Conservation (phyloP, 2,113 vertebrate species). For the Poicephalus gulielmi region DNA sequence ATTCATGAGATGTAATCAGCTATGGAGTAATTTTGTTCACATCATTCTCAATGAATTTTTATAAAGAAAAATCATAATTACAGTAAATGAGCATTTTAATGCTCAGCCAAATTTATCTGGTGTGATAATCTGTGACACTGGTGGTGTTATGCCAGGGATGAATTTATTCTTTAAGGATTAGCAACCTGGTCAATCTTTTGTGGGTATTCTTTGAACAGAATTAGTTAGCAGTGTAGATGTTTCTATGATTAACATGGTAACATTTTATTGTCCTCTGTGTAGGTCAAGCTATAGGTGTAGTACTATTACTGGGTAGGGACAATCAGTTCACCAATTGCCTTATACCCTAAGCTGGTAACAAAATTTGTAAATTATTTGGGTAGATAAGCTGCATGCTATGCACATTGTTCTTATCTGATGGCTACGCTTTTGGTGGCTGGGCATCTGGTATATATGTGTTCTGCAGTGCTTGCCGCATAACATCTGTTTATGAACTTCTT, state of each 20-base stretch:
- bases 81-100: not conserved
- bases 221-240: not conserved
- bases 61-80: constrained; percentile 32
- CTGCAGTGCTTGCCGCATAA: not conserved
- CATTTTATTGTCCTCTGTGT: not conserved
- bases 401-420: not conserved
- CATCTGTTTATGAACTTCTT: not conserved
- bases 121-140: not conserved
- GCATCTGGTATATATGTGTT: not conserved
- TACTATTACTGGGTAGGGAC: not conserved
- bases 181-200: not conserved
- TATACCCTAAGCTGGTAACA: not conserved
- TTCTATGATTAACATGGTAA: not conserved
- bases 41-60: constrained; percentile 43
- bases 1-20: constrained; percentile 57
- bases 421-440: not conserved
- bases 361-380: not conserved
- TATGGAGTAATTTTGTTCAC: constrained; percentile 11
- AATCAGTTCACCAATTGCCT: not conserved
- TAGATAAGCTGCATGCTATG: not conserved
- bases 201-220: not conserved
- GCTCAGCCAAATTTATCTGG: not conserved
- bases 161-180: not conserved
- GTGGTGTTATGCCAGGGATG: not conserved
- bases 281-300: not conserved